A percentile compares a stretch with the other conserved stretches of the same genome.
These are phyloP conservation scores for Hippocampus abdominalis DNA, from an alignment of 2,113 vertebrate genomes.

Conservation along the genomic window DNA sequence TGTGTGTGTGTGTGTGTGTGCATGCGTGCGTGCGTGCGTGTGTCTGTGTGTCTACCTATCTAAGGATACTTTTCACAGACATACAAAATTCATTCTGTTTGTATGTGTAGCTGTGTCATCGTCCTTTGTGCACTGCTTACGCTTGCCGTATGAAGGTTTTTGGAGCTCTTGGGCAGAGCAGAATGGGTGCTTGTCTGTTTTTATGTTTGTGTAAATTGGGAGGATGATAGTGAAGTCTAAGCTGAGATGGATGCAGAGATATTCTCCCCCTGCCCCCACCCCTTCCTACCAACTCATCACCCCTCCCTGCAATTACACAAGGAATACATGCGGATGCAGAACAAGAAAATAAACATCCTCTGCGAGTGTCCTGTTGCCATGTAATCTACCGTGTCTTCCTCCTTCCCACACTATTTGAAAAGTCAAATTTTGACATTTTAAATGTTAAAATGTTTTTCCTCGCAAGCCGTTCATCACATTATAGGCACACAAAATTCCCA, in stretches of 20 bases:
- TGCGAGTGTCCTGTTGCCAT: conserved; percentile 3
- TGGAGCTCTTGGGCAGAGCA: conserved; percentile 38
- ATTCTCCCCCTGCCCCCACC: conserved; percentile 51
- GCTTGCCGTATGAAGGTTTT: conserved; percentile 73
- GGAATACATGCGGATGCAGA: conserved; percentile 47
- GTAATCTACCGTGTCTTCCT: conserved; percentile 1
- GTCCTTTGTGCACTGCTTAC: conserved; percentile 68
- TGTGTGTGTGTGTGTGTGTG: too few relatives aligned
- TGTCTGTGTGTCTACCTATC: neutral
- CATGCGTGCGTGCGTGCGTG: too few relatives aligned
- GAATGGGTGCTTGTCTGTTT: conserved; percentile 19
- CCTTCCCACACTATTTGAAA: conserved; percentile 7
- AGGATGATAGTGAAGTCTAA: conserved; percentile 35
- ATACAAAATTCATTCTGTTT: neutral
- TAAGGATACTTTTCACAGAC: neutral
- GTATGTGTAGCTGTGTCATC: conserved; percentile 40
- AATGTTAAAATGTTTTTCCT: neutral
- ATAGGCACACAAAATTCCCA: neutral
- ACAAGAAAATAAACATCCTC: conserved; percentile 56
- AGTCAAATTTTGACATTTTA: conserved; percentile 31
- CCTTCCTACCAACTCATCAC: conserved; percentile 10
- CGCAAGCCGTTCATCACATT: neutral
- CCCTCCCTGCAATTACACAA: conserved; percentile 46
- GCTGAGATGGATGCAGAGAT: conserved; percentile 65
- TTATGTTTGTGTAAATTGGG: conserved; percentile 30